These are phyloP conservation scores for Galleria mellonella DNA, from an alignment of 1,140 invertebrate genomes.

Conservation along the genomic window DNA sequence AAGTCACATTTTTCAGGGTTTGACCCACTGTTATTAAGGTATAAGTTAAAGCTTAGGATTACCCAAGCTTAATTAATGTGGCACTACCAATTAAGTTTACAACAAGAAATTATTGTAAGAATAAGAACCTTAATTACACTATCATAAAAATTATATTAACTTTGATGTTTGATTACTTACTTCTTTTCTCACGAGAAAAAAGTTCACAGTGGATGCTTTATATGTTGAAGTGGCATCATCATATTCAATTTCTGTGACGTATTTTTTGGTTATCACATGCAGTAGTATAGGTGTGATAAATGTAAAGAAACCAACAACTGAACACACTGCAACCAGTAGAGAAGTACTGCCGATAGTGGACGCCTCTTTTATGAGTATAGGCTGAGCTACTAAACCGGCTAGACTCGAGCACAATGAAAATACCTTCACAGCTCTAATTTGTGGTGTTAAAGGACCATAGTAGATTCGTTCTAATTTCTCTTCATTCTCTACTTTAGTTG, in stretches of 20 bases:
- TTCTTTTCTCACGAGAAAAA: constrained; percentile 79
- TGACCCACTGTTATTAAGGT: too few species aligned
- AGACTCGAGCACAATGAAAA: constrained; percentile 87
- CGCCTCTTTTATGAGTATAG: constrained; percentile 80
- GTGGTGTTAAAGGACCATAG: constrained; percentile 77
- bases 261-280: constrained; percentile 89
- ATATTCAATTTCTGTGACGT: constrained; percentile 86
- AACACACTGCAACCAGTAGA: constrained; percentile 76
- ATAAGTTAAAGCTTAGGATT: too few species aligned
- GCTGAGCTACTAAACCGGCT: constrained; percentile 81
- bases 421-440: constrained; percentile 84
- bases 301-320: constrained; percentile 85
- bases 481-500: constrained; percentile 31
- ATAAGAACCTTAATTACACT: too few species aligned
- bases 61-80: too few species aligned
- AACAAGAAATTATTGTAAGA: too few species aligned
- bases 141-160: too few species aligned
- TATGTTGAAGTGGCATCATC: constrained; percentile 78
- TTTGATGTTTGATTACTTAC: constrained; percentile 51
- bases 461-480: constrained; percentile 53
- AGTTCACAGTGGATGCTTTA: constrained; percentile 80
- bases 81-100: too few species aligned
- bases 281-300: constrained; percentile 88
- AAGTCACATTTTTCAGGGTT: too few species aligned
- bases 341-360: constrained; percentile 73